Base-by-base conservation (phyloP, 2,888 invertebrate genomes). In the Elaeidobius kamerunicus region DNA sequence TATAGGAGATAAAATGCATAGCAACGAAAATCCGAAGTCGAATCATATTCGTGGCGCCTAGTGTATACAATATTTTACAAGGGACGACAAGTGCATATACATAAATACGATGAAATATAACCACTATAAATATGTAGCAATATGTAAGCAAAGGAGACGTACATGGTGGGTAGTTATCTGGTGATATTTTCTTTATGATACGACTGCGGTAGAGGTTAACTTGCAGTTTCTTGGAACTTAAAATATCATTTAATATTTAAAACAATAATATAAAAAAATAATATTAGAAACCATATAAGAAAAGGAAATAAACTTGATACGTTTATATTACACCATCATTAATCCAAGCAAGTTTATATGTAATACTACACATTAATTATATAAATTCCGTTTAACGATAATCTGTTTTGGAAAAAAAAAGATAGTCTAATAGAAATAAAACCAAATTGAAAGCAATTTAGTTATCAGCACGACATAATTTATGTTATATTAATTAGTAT, bases 121-220 rank as follows among this genome's bases (percentile, higher is more conserved):
- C 47, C 36, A 35, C 52, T 52, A 52, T 52, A 52, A 52, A 52
- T 46, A 41, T 47, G 52, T 52, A 52, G 47, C 47, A 47, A 46
- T 45, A 23, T 45, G 51, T 32, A 46, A 35, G 46, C 46, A 42
- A 36, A 36, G 19, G 19, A 38, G 23, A 52, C 45, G 19, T 23
- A 41, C 42, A 32, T 32, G 42, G 43, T 45, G 28, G 48, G 32
- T 48, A 48, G 48, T 48, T 48, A 48, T 32, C 48, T 48, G 19
- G 17, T 18, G 47, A 41, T 48, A 41, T 32, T 48, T 48, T 48
- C 48, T 48, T 48, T 48, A 48, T 34, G 48, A 34, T 34, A 44
- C 34, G 17, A 28, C 18, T 19, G 34, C 23, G 28, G 39, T 18
- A 39, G 36, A 19, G 40, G 40, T 40, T 19, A 40, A 40, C n/a